Percentiles rank a stretch among this genome's conserved stretches.
Evolutionary conservation across 2,888 invertebrate species (phyloP).

Genomic region (Himalopsyche tibetana): DNA sequence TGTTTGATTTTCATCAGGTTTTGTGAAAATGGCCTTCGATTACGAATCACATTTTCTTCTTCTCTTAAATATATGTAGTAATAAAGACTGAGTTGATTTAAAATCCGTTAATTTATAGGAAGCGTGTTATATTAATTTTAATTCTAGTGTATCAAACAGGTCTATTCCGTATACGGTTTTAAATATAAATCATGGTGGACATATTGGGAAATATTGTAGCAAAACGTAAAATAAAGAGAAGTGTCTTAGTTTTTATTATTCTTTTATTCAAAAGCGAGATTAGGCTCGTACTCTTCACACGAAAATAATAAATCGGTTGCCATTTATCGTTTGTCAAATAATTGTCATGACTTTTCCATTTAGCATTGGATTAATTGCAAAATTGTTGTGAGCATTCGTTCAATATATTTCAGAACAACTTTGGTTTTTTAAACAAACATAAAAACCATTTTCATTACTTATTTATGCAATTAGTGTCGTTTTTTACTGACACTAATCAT

Average conservation of each 20-base stretch:
- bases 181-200: slow-evolving; percentile 23
- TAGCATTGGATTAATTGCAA: slow-evolving; percentile 39
- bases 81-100: neutral
- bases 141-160: neutral
- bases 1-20: too few species aligned
- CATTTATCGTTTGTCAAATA: slow-evolving; percentile 54
- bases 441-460: too few species aligned
- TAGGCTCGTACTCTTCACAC: slow-evolving; percentile 40
- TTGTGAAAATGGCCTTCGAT: too few species aligned
- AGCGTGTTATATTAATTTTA: slow-evolving; percentile 23
- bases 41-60: too few species aligned
- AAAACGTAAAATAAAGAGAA: slow-evolving; percentile 6
- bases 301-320: slow-evolving; percentile 48
- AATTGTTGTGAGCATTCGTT: neutral
- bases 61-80: too few species aligned
- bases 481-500: too few species aligned
- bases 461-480: too few species aligned
- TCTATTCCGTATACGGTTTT: neutral
- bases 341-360: slow-evolving; percentile 48
- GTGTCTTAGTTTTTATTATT: slow-evolving; percentile 37
- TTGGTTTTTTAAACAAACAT: too few species aligned
- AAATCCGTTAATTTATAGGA: neutral
- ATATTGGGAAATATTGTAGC: slow-evolving; percentile 19
- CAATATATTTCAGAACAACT: too few species aligned
- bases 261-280: slow-evolving; percentile 44